Percentiles rank a stretch among this genome's conserved stretches.
phyloP scores from a whole-genome alignment of 2,888 invertebrate genomes.

The Cantharis rustica region DNA sequence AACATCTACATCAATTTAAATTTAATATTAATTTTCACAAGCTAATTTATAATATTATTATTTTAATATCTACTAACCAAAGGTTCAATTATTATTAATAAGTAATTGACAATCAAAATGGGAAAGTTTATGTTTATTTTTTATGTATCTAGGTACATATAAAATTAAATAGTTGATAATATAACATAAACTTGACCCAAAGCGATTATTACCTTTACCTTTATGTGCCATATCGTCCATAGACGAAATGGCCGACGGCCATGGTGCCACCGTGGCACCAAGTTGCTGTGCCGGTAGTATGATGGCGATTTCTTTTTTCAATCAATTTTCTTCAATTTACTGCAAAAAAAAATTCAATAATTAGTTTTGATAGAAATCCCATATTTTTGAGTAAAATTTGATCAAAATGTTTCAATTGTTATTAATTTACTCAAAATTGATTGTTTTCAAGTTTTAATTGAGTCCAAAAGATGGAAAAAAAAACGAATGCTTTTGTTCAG shows the following conservation, averaged over 20 bases:
- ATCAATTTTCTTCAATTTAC: constrained; percentile 18
- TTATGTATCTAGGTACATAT: no score
- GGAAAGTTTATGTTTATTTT: background rate
- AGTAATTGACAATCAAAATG: background rate
- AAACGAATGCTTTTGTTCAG: background rate
- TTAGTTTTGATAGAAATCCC: background rate
- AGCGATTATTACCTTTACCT: constrained; percentile 63
- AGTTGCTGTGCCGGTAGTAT: constrained; percentile 84
- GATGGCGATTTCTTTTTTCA: constrained; percentile 49
- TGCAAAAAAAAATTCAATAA: constrained; percentile 16
- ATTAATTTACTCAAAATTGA: background rate
- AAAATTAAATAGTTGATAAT: background rate
- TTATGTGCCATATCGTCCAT: constrained; percentile 86
- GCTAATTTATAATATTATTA: no score
- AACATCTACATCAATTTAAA: no score
- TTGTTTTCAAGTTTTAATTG: background rate
- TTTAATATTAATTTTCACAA: no score
- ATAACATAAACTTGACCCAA: constrained; percentile 9
- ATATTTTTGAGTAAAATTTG: background rate
- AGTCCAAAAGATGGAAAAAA: background rate
- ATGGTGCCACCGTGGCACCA: constrained; percentile 78
- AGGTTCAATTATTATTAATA: background rate
- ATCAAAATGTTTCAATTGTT: background rate
- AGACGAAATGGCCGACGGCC: constrained; percentile 79
- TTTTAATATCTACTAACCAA: no score